Evolutionary conservation across 2,113 vertebrate species (phyloP), one percentile per base, ranked within the genome.

Genomic region (Urocolius indicus): DNA sequence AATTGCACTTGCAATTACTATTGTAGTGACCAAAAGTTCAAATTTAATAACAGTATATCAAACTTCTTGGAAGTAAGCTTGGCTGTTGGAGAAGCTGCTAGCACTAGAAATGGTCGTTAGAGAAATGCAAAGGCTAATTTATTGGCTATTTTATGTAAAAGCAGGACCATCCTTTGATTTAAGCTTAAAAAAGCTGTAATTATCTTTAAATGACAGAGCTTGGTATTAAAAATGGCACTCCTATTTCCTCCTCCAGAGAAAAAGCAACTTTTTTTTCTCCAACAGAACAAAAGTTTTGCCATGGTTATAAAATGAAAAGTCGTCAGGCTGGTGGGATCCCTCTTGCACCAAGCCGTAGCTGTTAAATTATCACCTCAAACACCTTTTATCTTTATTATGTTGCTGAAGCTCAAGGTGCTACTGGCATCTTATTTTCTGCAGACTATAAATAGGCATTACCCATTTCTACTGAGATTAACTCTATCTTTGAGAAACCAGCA

Each of bases 21-120:
- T 24, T 87, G 84, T 94, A 79, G 89, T 55, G 66, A 76, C 75
- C 78, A 38, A 83, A 96, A 93, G 78, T 96, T 97, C 87, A 95
- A 20, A 85, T 96, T 90, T 93, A 95, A 85, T 77, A 88, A 92
- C 71, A 38, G 58, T 92, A 38, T 58, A 94, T 96, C 94, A 90
- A 36, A 41, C 52, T 90, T 45, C 82, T 90, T 90, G 87, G 73
- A 94, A 95, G 84, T 46, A 66, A 93, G 62, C 88, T 94, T 74
- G 82, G 69, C 87, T 84, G 62, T 84, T 89, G 90, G 90, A 77
- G 84, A 88, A 93, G 89, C 73, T 62, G 46, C 66, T 59, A 59
- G 51, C 76, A 83, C 79, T 95, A 90, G 95, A 97, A 93, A 30
- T 2, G 6, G 92, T 97, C 94, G 87, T 93, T 87, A 95, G 89